Conservation (phyloP, 1,140 invertebrate genomes). For the Drosophila kanapiae region DNA sequence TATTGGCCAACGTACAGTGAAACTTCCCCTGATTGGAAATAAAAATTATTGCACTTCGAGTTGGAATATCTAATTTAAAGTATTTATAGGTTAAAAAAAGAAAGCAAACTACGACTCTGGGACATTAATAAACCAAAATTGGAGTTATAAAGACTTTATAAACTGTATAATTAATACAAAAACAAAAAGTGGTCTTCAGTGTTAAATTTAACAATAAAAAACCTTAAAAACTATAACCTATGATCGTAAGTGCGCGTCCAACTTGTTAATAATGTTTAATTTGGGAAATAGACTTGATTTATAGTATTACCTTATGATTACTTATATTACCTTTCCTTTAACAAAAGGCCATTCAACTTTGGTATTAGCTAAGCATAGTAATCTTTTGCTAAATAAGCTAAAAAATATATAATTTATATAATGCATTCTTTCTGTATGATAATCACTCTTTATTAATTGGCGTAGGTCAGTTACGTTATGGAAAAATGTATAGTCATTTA, state of each 20-base stretch:
- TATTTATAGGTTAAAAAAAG: not conserved
- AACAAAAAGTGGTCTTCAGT: constrained; percentile 1
- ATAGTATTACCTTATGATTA: no score
- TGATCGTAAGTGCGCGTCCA: constrained; percentile 1
- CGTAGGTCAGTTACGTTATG: constrained; percentile 1
- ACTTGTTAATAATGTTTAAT: not conserved
- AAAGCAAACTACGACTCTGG: not conserved
- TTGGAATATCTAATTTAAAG: constrained; percentile 1
- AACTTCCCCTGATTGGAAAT: constrained; percentile 10
- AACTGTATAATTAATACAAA: not conserved
- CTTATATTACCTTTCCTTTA: not conserved
- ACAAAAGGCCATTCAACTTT: not conserved
- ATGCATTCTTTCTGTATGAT: no score
- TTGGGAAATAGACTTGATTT: not conserved
- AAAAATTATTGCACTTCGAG: not conserved
- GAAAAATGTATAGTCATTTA: not conserved
- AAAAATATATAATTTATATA: no score
- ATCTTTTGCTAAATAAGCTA: not conserved
- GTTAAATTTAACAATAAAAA: not conserved
- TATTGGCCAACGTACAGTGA: constrained; percentile 70
- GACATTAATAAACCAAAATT: no score
- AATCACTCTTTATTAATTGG: not conserved
- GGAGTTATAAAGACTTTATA: constrained; percentile 6
- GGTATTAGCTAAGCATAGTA: not conserved
- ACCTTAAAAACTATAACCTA: not conserved